Evolutionary conservation across 2,888 invertebrate species (phyloP).

Genomic region (Philopedon plagiatum): DNA sequence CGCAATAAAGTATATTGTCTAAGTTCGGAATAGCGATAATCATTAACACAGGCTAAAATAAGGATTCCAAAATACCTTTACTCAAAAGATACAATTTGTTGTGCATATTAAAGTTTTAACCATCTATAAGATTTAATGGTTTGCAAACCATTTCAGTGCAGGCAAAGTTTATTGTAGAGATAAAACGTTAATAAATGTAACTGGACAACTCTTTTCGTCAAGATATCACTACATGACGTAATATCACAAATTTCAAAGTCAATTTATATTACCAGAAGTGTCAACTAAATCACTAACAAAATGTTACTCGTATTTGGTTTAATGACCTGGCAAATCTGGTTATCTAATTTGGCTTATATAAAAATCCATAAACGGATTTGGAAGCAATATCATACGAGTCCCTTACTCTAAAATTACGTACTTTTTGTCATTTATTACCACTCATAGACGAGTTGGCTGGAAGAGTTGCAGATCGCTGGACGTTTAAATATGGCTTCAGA

Average conservation of each 20-base stretch:
- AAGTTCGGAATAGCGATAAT: too few species aligned
- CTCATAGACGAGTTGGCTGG: conserved; percentile 87
- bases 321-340: not conserved
- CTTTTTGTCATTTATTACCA: conserved; percentile 68
- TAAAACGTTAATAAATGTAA: conserved; percentile 13
- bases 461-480: conserved; percentile 89
- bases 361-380: conserved; percentile 28
- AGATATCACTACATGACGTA: conserved; percentile 25
- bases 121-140: too few species aligned
- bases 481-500: conserved; percentile 80
- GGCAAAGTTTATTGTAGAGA: not conserved
- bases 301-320: conserved; percentile 3
- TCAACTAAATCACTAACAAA: conserved; percentile 5
- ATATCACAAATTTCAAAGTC: conserved; percentile 27
- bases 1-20: too few species aligned
- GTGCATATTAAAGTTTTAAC: too few species aligned
- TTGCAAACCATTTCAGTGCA: not conserved
- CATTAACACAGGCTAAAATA: too few species aligned
- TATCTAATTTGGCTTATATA: conserved; percentile 17
- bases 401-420: conserved; percentile 23
- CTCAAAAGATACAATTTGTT: too few species aligned
- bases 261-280: conserved; percentile 17
- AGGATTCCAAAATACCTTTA: too few species aligned
- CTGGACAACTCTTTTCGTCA: conserved; percentile 23
- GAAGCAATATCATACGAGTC: conserved; percentile 26